phyloP scores from a whole-genome alignment of 2,888 invertebrate species.

The Dasypolia templi region DNA sequence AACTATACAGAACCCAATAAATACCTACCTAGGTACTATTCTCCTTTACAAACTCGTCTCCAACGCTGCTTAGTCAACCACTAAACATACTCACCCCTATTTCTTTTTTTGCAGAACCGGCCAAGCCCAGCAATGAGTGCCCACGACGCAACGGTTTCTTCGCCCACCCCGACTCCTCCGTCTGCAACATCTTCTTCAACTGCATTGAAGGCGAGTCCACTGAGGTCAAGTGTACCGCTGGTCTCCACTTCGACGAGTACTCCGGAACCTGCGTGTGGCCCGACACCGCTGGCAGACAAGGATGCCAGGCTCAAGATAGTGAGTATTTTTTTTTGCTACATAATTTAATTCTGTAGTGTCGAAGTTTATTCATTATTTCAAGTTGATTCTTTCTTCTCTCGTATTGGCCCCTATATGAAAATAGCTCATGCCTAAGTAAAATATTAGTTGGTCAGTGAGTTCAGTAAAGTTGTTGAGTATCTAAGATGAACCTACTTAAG shows the following conservation, averaged over 20 bases:
- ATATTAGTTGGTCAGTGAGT: too few species aligned
- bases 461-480: background rate
- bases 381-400: background rate
- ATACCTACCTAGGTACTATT: too few species aligned
- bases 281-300: slow-evolving; percentile 93
- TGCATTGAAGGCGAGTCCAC: slow-evolving; percentile 96
- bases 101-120: slow-evolving; percentile 91
- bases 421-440: background rate
- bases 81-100: background rate
- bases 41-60: too few species aligned
- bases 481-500: background rate
- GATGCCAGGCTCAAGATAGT: slow-evolving; percentile 91
- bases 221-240: slow-evolving; percentile 96
- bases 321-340: slow-evolving; percentile 75
- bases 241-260: slow-evolving; percentile 97
- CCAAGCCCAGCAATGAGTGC: slow-evolving; percentile 93
- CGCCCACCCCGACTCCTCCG: slow-evolving; percentile 95
- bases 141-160: slow-evolving; percentile 97
- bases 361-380: too few species aligned
- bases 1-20: too few species aligned
- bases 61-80: background rate
- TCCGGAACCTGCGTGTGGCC: slow-evolving; percentile 98
- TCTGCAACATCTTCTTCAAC: slow-evolving; percentile 96
- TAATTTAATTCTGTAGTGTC: background rate
- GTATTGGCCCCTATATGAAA: background rate